phyloP scores from a whole-genome alignment of 2,113 vertebrate genomes.

The Mesocricetus auratus region DNA sequence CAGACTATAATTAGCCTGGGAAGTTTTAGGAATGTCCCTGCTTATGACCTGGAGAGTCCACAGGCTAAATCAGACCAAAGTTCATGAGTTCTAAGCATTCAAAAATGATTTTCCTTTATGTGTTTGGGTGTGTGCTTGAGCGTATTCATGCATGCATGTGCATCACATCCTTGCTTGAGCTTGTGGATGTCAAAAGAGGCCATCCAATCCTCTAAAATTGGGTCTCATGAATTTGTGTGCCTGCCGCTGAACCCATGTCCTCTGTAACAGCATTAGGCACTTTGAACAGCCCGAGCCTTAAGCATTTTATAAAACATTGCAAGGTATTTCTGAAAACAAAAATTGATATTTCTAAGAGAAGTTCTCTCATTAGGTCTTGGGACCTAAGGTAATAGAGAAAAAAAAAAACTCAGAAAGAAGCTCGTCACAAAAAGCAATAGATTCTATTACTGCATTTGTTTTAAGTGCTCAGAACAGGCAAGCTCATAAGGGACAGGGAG shows the following conservation, averaged over 20 bases:
- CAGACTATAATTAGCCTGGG: neutral
- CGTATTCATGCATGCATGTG: neutral
- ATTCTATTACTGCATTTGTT: neutral
- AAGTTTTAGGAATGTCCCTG: neutral
- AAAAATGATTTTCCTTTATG: neutral
- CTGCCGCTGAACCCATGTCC: neutral
- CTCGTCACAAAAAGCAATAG: neutral
- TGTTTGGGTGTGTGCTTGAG: neutral
- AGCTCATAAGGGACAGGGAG: neutral
- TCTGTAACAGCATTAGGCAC: neutral
- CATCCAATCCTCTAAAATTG: neutral
- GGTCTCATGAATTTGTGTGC: neutral
- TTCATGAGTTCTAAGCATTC: conserved; percentile 19
- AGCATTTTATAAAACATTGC: neutral
- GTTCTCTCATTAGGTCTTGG: conserved; percentile 11
- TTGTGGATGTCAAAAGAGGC: too few relatives aligned
- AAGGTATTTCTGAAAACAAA: conserved; percentile 20
- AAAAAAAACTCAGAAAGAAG: conserved; percentile 22
- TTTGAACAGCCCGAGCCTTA: neutral
- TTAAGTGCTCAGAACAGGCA: neutral
- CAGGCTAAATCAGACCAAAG: neutral
- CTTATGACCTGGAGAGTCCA: neutral
- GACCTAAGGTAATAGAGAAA: neutral
- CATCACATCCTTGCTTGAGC: neutral
- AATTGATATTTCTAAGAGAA: neutral